Evolutionary conservation across 2,797 vertebrate species (phyloP), one percentile per base, ranked within the genome.

Genomic region (Gastrophryne carolinensis): DNA sequence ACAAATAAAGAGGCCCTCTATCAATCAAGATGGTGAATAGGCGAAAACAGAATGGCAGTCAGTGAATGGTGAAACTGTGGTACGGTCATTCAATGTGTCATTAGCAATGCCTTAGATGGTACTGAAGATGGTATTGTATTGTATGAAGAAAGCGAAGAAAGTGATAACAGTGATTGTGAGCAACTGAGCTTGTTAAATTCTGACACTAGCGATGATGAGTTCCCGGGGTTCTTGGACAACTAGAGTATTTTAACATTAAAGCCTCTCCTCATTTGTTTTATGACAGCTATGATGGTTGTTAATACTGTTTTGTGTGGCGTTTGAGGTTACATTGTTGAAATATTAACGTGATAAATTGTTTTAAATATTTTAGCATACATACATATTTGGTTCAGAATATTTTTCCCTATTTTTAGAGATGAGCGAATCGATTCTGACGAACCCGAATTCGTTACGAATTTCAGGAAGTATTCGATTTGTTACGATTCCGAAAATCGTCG

Each of bases 81-180:
- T 52, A 52, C 4, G 19, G 15, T 52, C 49, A 17, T 56, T 56
- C 4, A 56, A 56, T 11, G 29, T 26, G 23, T 21, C 53, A 56
- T 56, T 29, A 56, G 53, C 24, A 56, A 27, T 56, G 53, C 53
- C 15, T 56, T 56, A 12, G 53, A 56, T 56, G 53, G 53, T 4
- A 19, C 15, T 10, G 17, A 52, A 21, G 15, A 52, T 52, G 17
- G 11, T 56, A 29, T 27, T 24, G 4, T 56, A 27, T n/a, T n/a
- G n/a, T 56, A 56, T 56, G 53, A 56, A 56, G 53, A 56, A 11
- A 52, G 49, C 49, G 49, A 52, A 52, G 5, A 52, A 52, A 26
- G 23, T 56, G 53, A 56, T 10, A n/a, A 8, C 57, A 60, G 57
- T 60, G 30, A 60, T 35, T 35, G 57, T 60, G 57, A 60, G 57